A percentile compares a stretch with the other conserved stretches of the same genome.
Conservation (phyloP, 1,140 invertebrate species). For the Archivesica marissinica region DNA sequence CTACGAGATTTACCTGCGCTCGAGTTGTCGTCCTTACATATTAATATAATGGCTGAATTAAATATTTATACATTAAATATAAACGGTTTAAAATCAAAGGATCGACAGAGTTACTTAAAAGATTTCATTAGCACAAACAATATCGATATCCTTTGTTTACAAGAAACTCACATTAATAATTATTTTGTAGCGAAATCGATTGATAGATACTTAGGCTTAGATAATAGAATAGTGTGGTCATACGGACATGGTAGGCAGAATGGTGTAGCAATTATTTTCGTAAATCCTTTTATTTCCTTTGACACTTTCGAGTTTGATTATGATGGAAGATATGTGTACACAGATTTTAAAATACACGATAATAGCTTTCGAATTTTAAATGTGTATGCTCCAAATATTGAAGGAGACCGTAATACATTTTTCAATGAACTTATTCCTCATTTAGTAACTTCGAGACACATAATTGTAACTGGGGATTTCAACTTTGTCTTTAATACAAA, state of each 20-base stretch:
- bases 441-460: conserved; percentile 36
- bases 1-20: too few relatives aligned
- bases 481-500: conserved; percentile 61
- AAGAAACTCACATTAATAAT: conserved; percentile 34
- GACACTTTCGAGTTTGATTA: conserved; percentile 55
- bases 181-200: background rate
- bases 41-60: conserved; percentile 21
- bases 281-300: background rate
- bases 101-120: background rate
- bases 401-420: conserved; percentile 30
- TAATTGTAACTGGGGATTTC: conserved; percentile 40
- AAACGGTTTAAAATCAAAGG: conserved; percentile 25
- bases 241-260: background rate
- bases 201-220: background rate
- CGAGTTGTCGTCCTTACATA: too few relatives aligned
- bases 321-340: conserved; percentile 63
- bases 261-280: background rate
- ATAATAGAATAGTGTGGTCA: conserved; percentile 13
- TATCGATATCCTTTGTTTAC: conserved; percentile 29
- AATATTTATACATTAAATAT: conserved; percentile 39
- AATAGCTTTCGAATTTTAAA: conserved; percentile 47
- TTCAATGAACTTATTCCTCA: conserved; percentile 56
- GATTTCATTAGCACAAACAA: background rate
- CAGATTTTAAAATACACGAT: conserved; percentile 51
- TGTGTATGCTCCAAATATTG: conserved; percentile 63